A percentile compares a stretch with the other conserved stretches of the same genome.
phyloP scores from a whole-genome alignment of 2,888 invertebrate species.

The Piscicola geometra region DNA sequence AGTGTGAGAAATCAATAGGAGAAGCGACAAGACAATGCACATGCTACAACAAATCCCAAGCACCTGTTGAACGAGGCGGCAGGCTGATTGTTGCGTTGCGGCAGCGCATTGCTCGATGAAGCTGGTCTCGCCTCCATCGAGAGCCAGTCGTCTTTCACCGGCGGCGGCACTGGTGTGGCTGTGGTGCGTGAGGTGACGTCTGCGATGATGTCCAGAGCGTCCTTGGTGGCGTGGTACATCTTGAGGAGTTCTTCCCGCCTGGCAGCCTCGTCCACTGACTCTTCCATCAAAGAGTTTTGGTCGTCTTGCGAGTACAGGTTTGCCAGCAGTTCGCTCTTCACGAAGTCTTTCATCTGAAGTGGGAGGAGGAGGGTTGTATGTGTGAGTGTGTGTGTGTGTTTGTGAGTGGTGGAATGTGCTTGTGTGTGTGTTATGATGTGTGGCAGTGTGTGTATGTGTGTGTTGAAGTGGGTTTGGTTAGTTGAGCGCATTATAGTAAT shows the following conservation, averaged over 20 bases:
- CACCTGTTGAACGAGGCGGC: not conserved
- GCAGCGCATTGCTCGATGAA: not conserved
- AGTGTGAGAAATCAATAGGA: not conserved
- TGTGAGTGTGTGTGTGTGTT: too few species aligned
- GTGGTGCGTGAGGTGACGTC: slow-evolving; percentile 96
- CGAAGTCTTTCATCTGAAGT: slow-evolving; percentile 44
- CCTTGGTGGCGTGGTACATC: slow-evolving; percentile 99
- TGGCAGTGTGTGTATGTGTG: too few species aligned
- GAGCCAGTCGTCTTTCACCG: slow-evolving; percentile 89
- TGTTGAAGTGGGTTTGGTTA: too few species aligned
- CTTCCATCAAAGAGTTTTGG: slow-evolving; percentile 79
- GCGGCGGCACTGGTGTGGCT: slow-evolving; percentile 90
- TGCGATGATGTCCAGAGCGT: slow-evolving; percentile 91
- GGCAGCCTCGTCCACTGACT: slow-evolving; percentile 90
- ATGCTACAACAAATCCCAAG: too few species aligned
- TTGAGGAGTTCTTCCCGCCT: slow-evolving; percentile 95
- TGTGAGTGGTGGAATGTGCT: too few species aligned
- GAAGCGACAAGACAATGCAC: too few species aligned
- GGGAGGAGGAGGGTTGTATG: too few species aligned
- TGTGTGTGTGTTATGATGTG: too few species aligned
- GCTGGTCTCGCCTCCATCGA: slow-evolving; percentile 19
- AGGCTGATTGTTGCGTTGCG: not conserved
- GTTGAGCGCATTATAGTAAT: too few species aligned
- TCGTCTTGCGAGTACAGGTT: slow-evolving; percentile 43
- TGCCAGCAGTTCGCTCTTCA: slow-evolving; percentile 43